Percentiles rank a stretch among this genome's conserved stretches.
Conservation (phyloP, 2,797 vertebrate genomes). For the Remorina albescens region DNA sequence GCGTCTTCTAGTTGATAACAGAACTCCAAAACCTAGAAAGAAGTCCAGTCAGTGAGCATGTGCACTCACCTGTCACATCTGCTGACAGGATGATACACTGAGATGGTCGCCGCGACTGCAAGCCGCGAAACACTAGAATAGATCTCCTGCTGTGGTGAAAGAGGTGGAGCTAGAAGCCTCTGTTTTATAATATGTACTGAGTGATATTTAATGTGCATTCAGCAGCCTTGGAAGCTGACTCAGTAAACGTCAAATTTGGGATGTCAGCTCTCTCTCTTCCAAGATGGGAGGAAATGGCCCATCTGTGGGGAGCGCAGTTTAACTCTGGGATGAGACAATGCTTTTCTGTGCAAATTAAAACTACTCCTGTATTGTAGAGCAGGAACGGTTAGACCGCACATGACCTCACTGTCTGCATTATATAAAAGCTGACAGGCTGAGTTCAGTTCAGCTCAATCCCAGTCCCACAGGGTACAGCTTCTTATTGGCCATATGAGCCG, state of each 20-base stretch:
- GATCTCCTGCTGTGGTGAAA: conserved; percentile 28
- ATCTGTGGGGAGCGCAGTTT: conserved; percentile 45
- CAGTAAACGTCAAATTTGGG: conserved; percentile 62
- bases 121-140: conserved; percentile 34
- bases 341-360: conserved; percentile 54
- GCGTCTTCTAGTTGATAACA: conserved; percentile 7
- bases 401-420: conserved; percentile 47
- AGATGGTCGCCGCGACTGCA: conserved; percentile 21
- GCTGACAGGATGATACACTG: conserved; percentile 32
- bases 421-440: conserved; percentile 12
- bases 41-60: conserved; percentile 15
- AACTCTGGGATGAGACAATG: conserved; percentile 28
- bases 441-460: conserved; percentile 16
- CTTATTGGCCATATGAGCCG: conserved; percentile 50
- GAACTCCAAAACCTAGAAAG: conserved; percentile 17
- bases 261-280: conserved; percentile 42
- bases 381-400: conserved; percentile 20
- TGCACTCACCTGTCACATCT: conserved; percentile 24
- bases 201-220: conserved; percentile 56
- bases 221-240: conserved; percentile 60
- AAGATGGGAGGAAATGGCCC: conserved; percentile 45
- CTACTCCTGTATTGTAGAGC: conserved; percentile 22
- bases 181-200: conserved; percentile 45
- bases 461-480: conserved; percentile 43
- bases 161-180: conserved; percentile 19